These are phyloP conservation scores for Bradypodion ventrale DNA, from an alignment of 2,797 vertebrate species.

Conservation along the genomic window DNA sequence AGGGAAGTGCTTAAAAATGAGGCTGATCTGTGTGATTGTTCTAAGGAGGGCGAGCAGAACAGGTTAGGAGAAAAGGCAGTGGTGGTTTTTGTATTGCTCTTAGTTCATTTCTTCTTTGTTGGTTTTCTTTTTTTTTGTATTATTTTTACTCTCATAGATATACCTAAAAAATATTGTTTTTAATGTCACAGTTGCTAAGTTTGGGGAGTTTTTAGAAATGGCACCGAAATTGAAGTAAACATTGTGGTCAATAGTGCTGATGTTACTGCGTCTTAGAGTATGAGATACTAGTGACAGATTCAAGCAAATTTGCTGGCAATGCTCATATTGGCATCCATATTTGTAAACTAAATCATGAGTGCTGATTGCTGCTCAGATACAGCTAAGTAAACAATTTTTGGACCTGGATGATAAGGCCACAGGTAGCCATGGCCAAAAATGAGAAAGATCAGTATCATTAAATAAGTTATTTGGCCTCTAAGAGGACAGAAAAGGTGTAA, in stretches of 20 bases:
- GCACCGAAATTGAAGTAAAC: neutral
- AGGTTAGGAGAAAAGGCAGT: neutral
- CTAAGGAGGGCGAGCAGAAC: neutral
- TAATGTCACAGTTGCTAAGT: neutral
- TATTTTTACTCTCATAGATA: neutral
- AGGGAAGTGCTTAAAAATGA: neutral
- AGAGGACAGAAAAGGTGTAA: neutral
- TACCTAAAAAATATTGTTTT: neutral
- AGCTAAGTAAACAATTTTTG: neutral
- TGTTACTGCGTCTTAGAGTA: neutral
- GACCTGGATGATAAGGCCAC: neutral
- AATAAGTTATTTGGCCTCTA: neutral
- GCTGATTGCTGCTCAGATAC: neutral
- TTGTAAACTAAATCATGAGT: neutral
- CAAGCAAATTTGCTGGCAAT: neutral
- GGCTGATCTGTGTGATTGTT: neutral
- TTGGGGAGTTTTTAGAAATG: neutral
- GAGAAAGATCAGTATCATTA: neutral
- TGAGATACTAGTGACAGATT: neutral
- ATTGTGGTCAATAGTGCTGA: neutral
- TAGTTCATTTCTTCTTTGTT: too few species aligned
- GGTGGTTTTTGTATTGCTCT: neutral
- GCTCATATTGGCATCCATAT: neutral
- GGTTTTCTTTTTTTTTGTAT: too few species aligned
- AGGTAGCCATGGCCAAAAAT: neutral